These are phyloP conservation scores for Sylvilagus bachmani DNA, from an alignment of 2,113 vertebrate genomes.

Conservation along the genomic window DNA sequence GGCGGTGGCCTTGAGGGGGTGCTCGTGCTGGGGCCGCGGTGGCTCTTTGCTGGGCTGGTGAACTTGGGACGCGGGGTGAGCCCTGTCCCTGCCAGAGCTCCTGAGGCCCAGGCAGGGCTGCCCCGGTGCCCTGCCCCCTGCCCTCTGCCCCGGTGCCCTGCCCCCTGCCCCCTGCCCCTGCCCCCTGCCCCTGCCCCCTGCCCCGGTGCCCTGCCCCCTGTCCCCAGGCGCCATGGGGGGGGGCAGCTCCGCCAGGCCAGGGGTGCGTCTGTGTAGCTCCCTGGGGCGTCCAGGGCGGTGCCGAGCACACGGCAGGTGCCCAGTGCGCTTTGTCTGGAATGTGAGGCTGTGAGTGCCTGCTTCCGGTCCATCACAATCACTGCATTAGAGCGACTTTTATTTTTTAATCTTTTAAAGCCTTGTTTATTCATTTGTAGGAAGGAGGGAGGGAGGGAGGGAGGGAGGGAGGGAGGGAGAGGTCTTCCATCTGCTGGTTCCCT, in stretches of 20 bases:
- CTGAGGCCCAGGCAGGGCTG: neutral
- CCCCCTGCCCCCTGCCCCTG: neutral
- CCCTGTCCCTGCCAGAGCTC: neutral
- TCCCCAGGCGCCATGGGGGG: neutral
- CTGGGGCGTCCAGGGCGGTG: neutral
- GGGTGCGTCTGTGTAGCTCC: neutral
- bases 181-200: too few species aligned
- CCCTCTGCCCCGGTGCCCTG: too few species aligned
- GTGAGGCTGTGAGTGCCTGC: neutral
- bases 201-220: too few species aligned
- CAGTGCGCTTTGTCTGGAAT: neutral
- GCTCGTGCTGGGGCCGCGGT: neutral
- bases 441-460: too few species aligned
- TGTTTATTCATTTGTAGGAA: too few species aligned
- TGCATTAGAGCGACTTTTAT: neutral
- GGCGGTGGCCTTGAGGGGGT: neutral
- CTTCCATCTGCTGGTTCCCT: too few species aligned
- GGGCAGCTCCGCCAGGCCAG: neutral
- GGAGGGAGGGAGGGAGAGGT: too few species aligned
- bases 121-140: neutral
- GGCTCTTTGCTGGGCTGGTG: neutral
- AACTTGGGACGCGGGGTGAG: rapidly evolving
- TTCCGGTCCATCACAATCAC: neutral
- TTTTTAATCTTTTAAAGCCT: too few species aligned
- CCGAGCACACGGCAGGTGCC: neutral